A percentile compares a stretch with the other conserved stretches of the same genome.
phyloP scores from a whole-genome alignment of 2,113 vertebrate genomes.

The Cercopithecus mona region DNA sequence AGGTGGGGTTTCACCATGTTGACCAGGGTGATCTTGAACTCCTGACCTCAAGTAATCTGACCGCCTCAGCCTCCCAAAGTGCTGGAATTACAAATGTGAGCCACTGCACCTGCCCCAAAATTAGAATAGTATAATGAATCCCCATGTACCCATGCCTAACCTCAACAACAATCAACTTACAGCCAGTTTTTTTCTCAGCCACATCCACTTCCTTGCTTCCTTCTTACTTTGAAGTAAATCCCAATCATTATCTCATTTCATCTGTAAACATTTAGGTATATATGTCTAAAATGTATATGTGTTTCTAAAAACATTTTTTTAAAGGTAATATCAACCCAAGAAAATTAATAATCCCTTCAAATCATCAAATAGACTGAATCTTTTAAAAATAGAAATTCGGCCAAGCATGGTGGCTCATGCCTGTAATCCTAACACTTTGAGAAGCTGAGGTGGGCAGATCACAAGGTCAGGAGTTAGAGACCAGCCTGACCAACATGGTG shows the following conservation, averaged over 20 bases:
- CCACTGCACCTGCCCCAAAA: too few relatives aligned
- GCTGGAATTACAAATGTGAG: too few relatives aligned
- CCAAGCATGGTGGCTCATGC: too few relatives aligned
- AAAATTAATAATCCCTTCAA: not conserved
- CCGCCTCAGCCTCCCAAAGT: too few relatives aligned
- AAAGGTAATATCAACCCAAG: not conserved
- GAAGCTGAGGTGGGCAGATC: too few relatives aligned
- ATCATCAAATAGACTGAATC: not conserved
- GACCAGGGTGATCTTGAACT: too few relatives aligned
- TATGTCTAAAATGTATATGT: not conserved
- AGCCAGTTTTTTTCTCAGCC: not conserved
- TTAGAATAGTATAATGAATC: not conserved
- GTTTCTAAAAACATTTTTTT: constrained; percentile 2
- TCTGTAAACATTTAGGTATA: not conserved
- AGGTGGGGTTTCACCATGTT: too few relatives aligned
- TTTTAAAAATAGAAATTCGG: not conserved
- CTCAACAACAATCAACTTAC: not conserved
- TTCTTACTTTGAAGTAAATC: not conserved
- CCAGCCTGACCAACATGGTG: too few relatives aligned
- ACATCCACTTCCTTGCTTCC: not conserved
- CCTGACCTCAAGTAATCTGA: too few relatives aligned
- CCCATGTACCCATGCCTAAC: not conserved
- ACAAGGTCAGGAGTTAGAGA: too few relatives aligned
- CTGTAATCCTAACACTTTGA: too few relatives aligned
- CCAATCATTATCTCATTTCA: not conserved